phyloP scores from a whole-genome alignment of 2,888 invertebrate species.

The Drosophila anceps region DNA sequence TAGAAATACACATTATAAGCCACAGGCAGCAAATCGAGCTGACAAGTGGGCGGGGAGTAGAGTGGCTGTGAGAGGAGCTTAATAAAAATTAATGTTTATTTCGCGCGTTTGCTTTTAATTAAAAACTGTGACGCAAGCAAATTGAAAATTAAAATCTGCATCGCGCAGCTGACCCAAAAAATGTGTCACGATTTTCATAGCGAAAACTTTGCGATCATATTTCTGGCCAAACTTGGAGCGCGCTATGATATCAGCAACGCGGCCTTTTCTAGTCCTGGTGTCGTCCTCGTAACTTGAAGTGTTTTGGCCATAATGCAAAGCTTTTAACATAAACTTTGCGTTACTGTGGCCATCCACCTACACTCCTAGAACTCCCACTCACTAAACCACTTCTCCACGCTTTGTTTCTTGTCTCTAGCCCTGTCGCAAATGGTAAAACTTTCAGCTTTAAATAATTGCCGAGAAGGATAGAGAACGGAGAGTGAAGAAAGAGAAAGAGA shows the following conservation, averaged over 20 bases:
- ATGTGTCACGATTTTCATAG: constrained; percentile 41
- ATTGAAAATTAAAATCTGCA: constrained; percentile 64
- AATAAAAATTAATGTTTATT: constrained; percentile 75
- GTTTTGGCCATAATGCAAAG: constrained; percentile 72
- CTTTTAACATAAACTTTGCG: constrained; percentile 69
- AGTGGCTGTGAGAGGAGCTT: constrained; percentile 16
- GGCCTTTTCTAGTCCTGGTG: constrained; percentile 18
- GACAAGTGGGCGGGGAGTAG: neutral
- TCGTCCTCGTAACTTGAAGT: constrained; percentile 50
- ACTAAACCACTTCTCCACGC: neutral
- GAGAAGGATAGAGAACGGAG: constrained; percentile 16
- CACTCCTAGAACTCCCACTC: neutral
- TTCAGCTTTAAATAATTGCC: constrained; percentile 76
- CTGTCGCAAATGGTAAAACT: constrained; percentile 71
- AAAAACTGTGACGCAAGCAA: constrained; percentile 70
- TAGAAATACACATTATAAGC: constrained; percentile 70
- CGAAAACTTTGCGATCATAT: constrained; percentile 35
- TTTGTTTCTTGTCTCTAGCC: constrained; percentile 47
- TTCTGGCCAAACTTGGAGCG: constrained; percentile 6
- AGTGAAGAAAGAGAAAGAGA: neutral
- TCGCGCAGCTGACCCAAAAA: constrained; percentile 56
- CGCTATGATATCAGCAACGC: neutral
- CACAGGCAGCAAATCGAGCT: constrained; percentile 40
- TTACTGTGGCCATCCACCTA: constrained; percentile 24
- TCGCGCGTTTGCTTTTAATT: constrained; percentile 73